Evolutionary conservation across 2,888 invertebrate species (phyloP), one percentile per base, ranked within the genome.

Genomic region (Dione juno): DNA sequence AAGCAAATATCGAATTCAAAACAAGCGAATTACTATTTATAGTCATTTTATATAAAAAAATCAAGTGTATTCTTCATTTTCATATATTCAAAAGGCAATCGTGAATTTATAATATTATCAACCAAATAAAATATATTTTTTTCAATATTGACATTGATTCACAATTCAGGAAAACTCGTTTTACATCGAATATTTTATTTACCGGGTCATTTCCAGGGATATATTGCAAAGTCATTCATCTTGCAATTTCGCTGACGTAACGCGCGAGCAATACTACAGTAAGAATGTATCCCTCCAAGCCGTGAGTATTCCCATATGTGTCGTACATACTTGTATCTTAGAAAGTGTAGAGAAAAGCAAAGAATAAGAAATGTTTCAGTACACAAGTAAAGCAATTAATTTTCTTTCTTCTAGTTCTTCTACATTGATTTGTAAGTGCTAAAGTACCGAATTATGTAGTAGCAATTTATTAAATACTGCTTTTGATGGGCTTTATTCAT

Each of bases 291-390:
- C 41, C 52, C 43, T 54, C 35, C 43, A 9, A 41, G 37, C 10
- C 37, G 45, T 40, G 28, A 2, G n/a, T 64, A 69, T 69, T 64
- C 68, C 54, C 68, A 48, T n/a, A 54, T 21, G 63, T 37, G 21
- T 64, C 63, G 41, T 63, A 40, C 7, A 40, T 45, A n/a, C n/a
- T n/a, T n/a, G n/a, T n/a, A 53, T 21, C 63, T 67, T 21, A 45
- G 19, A 58, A 37, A 58, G 37, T 45, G 19, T 37, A 10, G 37
- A 58, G 19, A 13, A 37, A 67, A 28, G 14, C n/a, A 58, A 58
- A 48, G 14, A 35, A 43, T 66, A 66, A 54, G 35, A 41, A 48
- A 16, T 11, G 16, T 57, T 19, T 57, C 7, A 57, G 37, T 37
- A 57, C 16, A 40, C 57, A 57, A 13, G 37, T 57, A 16, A 40